Evolutionary conservation across 2,888 invertebrate species (phyloP).

Genomic region (Ichneumoninae sp.): DNA sequence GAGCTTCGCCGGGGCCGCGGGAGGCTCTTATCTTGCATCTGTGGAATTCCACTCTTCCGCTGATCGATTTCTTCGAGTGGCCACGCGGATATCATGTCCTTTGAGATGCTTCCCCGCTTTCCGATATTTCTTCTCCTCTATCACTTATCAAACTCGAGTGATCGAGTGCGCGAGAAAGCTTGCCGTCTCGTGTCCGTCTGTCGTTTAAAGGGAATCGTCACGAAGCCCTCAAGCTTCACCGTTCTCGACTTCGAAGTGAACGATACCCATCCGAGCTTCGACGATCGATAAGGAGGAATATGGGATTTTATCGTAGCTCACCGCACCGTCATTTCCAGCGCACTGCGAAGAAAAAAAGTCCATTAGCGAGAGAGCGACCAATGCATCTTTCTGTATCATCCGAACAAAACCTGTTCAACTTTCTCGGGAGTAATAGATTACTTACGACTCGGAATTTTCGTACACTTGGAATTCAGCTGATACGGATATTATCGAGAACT

Average conservation of each 20-base stretch:
- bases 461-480: slow-evolving; percentile 7
- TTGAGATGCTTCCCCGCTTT: neutral
- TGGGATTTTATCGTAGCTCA: slow-evolving; percentile 3
- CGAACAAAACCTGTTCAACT: neutral
- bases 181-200: neutral
- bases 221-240: neutral
- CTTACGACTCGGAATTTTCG: neutral
- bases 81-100: neutral
- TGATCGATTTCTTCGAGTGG: neutral
- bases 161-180: neutral
- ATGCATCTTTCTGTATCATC: slow-evolving; percentile 1
- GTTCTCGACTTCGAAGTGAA: neutral
- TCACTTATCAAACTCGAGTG: slow-evolving; percentile 9
- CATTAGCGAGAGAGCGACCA: slow-evolving; percentile 8
- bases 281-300: neutral
- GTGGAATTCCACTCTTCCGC: neutral
- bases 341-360: slow-evolving; percentile 21
- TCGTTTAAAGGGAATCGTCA: slow-evolving; percentile 29
- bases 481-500: slow-evolving; percentile 6
- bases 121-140: neutral
- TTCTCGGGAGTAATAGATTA: neutral
- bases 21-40: neutral
- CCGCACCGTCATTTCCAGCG: neutral
- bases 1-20: neutral
- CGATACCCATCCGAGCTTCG: neutral